phyloP scores from a whole-genome alignment of 2,797 vertebrate genomes.

The Cheirogaleus major region DNA sequence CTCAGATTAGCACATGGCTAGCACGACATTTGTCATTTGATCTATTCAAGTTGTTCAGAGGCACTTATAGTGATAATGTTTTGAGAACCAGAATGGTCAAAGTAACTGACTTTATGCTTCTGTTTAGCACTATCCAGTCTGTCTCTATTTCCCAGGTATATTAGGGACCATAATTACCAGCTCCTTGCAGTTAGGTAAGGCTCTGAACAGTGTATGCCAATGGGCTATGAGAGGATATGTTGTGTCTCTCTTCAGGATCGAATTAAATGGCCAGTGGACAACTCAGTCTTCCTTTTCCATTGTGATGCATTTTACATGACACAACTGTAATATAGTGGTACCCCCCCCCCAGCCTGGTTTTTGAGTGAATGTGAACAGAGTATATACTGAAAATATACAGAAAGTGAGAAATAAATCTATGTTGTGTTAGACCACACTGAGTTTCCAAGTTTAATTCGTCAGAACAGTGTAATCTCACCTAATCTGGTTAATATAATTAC shows the following conservation, averaged over 20 bases:
- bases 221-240: background rate
- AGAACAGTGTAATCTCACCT: background rate
- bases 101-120: background rate
- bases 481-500: background rate
- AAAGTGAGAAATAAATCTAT: background rate
- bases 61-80: background rate
- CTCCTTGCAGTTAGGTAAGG: background rate
- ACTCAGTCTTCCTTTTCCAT: background rate
- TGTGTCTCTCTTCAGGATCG: background rate
- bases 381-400: background rate
- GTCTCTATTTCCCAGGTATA: background rate
- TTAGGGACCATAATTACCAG: background rate
- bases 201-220: background rate
- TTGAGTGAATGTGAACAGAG: background rate
- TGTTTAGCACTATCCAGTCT: background rate
- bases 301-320: background rate
- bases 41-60: background rate
- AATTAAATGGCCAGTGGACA: background rate
- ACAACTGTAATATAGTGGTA: background rate
- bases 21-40: background rate
- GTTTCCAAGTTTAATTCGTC: background rate
- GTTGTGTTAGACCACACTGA: background rate
- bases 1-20: background rate
- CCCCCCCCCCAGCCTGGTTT: background rate
- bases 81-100: background rate